These are phyloP conservation scores for Calyptommatus sinebrachiatus DNA, from an alignment of 2,113 vertebrate species.

Conservation along the genomic window DNA sequence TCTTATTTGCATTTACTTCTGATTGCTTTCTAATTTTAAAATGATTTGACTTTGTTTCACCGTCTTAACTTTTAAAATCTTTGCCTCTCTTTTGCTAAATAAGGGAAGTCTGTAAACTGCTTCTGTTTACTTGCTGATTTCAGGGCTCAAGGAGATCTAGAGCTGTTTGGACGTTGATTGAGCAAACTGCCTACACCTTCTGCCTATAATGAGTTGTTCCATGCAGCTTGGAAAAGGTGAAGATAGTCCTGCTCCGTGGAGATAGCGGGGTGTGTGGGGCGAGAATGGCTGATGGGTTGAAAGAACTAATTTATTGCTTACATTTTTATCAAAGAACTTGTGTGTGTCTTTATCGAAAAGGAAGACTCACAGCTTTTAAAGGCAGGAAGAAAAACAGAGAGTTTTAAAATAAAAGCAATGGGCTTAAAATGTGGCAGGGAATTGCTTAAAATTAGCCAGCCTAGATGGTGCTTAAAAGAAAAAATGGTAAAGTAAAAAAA, in stretches of 20 bases:
- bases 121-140: constrained; percentile 33
- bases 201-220: background rate
- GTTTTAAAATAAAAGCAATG: background rate
- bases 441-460: background rate
- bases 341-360: background rate
- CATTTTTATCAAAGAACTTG: background rate
- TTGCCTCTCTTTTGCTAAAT: background rate
- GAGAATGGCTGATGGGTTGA: background rate
- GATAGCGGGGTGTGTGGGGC: background rate
- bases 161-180: background rate
- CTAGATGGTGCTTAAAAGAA: background rate
- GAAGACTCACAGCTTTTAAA: background rate
- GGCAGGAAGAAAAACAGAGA: background rate
- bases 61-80: constrained; percentile 34
- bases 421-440: background rate
- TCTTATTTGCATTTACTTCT: background rate
- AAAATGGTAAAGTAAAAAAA: background rate
- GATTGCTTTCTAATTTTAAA: background rate
- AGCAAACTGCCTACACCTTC: too few relatives aligned
- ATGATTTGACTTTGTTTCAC: constrained; percentile 14
- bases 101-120: constrained; percentile 27
- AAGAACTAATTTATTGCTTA: background rate
- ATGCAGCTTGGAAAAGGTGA: background rate
- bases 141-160: background rate
- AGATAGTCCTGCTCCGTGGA: background rate